Evolutionary conservation across 2,888 invertebrate genomes (phyloP).

Genomic region (Sipunculus nudus): DNA sequence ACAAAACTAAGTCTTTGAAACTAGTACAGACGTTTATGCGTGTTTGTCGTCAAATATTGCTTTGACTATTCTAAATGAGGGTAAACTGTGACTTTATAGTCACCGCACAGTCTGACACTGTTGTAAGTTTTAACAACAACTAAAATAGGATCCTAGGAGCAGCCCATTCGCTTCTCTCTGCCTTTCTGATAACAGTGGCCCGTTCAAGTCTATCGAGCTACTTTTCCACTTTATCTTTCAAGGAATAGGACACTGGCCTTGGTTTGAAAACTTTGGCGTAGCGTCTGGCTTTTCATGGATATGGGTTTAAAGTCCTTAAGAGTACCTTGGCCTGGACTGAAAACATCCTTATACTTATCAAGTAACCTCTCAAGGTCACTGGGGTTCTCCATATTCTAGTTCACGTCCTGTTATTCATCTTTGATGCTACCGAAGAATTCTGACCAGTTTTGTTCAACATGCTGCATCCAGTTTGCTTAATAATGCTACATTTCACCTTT

Average conservation of each 20-base stretch:
- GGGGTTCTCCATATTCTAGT: background rate
- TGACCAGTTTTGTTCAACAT: background rate
- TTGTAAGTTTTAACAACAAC: constrained; percentile 6
- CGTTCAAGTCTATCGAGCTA: constrained; percentile 3
- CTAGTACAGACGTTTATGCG: constrained; percentile 3
- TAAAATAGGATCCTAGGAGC: no score
- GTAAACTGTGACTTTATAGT: constrained; percentile 14
- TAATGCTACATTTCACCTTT: background rate
- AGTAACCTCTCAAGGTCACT: background rate
- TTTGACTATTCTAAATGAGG: background rate
- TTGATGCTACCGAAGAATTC: background rate
- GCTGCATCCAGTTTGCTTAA: background rate
- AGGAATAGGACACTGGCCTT: background rate
- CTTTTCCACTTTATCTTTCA: background rate
- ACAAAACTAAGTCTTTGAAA: constrained; percentile 4
- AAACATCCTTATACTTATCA: background rate
- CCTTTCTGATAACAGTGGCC: background rate
- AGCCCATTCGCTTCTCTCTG: constrained; percentile 7
- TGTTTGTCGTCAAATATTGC: constrained; percentile 5
- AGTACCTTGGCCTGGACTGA: background rate
- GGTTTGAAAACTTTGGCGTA: background rate
- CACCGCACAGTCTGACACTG: constrained; percentile 9
- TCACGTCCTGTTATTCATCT: background rate
- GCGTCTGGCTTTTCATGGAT: background rate
- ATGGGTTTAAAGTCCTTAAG: background rate